phyloP scores from a whole-genome alignment of 2,113 vertebrate genomes.

The Micronycteris hirsuta region DNA sequence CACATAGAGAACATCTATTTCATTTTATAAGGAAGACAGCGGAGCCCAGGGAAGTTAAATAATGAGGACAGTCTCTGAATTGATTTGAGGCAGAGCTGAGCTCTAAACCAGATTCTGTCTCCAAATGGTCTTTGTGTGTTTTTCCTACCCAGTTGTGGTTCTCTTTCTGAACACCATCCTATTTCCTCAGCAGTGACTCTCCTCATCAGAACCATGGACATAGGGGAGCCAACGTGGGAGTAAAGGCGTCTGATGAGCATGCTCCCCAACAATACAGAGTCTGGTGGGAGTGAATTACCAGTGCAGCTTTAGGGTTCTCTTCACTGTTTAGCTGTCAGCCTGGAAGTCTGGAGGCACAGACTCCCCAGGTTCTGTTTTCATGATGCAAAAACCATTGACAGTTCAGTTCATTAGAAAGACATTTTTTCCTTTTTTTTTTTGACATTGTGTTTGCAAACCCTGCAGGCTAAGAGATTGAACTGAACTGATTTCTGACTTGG shows the following conservation, averaged over 20 bases:
- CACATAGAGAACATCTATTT: not conserved
- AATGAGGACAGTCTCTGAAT: not conserved
- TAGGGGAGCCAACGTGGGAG: not conserved
- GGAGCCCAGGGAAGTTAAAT: not conserved
- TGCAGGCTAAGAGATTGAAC: not conserved
- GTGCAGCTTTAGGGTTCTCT: not conserved
- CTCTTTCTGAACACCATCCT: not conserved
- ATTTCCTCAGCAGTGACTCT: not conserved
- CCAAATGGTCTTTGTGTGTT: not conserved
- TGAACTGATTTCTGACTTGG: not conserved
- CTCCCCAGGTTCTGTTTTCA: not conserved
- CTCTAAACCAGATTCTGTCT: not conserved
- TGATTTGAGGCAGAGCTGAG: not conserved
- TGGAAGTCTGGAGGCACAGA: not conserved
- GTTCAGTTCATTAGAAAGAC: not conserved
- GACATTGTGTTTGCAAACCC: not conserved
- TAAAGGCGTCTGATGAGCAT: not conserved
- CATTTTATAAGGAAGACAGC: not conserved
- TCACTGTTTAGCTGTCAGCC: not conserved
- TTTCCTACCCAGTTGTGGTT: not conserved
- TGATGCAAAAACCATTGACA: not conserved
- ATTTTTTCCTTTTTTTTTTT: not conserved
- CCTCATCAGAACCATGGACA: not conserved
- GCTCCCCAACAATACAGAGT: not conserved
- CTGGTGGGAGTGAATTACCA: not conserved